Percentiles rank a stretch among this genome's conserved stretches.
These are phyloP conservation scores for Dusona sp. DNA, from an alignment of 2,888 invertebrate species.

Conservation along the genomic window DNA sequence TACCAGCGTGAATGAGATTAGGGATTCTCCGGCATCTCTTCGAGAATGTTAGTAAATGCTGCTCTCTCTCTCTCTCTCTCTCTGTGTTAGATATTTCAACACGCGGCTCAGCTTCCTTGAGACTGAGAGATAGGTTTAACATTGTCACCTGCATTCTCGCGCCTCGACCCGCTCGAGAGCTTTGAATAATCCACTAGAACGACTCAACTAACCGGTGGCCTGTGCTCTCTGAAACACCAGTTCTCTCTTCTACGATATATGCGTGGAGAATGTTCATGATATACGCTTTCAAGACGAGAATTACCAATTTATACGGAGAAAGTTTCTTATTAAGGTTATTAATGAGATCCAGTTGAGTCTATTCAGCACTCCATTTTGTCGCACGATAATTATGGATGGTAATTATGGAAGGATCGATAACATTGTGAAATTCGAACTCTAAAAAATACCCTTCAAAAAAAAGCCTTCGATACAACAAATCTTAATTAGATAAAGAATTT, in stretches of 20 bases:
- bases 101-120: constrained; percentile 56
- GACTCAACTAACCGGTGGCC: constrained; percentile 54
- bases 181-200: constrained; percentile 62
- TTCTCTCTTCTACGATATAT: constrained; percentile 12
- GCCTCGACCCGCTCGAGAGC: constrained; percentile 22
- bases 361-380: constrained; percentile 7
- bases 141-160: constrained; percentile 63
- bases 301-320: constrained; percentile 57
- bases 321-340: constrained; percentile 62
- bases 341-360: constrained; percentile 14
- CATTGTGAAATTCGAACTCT: neutral
- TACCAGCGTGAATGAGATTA: constrained; percentile 69
- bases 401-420: no score
- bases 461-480: neutral
- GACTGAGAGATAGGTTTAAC: constrained; percentile 27
- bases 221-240: constrained; percentile 12
- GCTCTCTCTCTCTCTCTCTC: neutral
- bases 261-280: constrained; percentile 40
- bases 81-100: constrained; percentile 36
- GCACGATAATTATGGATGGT: neutral
- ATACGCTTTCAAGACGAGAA: constrained; percentile 49
- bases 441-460: neutral
- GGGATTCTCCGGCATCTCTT: constrained; percentile 60
- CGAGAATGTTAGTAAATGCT: constrained; percentile 40
- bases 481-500: neutral